Evolutionary conservation across 2,888 invertebrate species (phyloP), one percentile per base, ranked within the genome.

Genomic region (Autographa pulchrina): DNA sequence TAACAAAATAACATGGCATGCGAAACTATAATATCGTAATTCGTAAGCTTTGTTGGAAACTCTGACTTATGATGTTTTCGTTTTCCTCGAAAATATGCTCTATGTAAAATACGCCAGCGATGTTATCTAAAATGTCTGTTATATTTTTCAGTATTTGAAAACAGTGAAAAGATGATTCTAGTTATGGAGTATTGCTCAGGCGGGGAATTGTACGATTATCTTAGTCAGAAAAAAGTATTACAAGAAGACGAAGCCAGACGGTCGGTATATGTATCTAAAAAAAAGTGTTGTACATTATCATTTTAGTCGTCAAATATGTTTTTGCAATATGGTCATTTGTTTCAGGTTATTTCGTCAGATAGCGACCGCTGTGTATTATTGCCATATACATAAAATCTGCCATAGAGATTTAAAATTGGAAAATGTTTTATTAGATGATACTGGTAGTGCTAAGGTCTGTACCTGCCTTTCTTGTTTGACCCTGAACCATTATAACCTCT

Each of bases 101-200:
- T 58, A 43, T 14, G 25, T 38, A 16, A 66, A 69, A 62, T 64
- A 64, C 65, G 31, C 31, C 18, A 69, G 31, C n/a, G 70, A 62
- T 70, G 31, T 67, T 59, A 20, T 60, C 1, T 80, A 52, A 68
- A 75, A 60, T 75, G 70, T 48, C 54, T 68, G 75, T 65, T 75
- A 76, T 77, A 74, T 79, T 80, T 96, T 97, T 80, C 96, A 99
- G 99, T 99, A 86, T 99, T 99, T 96, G 99, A 99, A 96, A 99
- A 99, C 96, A 98, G 98, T 89, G 99, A 99, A 95, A 99, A 99
- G 96, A 99, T 99, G 97, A 99, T 99, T 85, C 97, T 99, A 82
- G 99, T 99, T 43, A 99, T 99, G 99, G 99, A 99, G 95, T 99
- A 99, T 94, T 99, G 99, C 81, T 98, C 98, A 74, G 99, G 99